These are phyloP conservation scores for Bombycilla garrulus DNA, from an alignment of 2,113 vertebrate genomes.

Conservation along the genomic window DNA sequence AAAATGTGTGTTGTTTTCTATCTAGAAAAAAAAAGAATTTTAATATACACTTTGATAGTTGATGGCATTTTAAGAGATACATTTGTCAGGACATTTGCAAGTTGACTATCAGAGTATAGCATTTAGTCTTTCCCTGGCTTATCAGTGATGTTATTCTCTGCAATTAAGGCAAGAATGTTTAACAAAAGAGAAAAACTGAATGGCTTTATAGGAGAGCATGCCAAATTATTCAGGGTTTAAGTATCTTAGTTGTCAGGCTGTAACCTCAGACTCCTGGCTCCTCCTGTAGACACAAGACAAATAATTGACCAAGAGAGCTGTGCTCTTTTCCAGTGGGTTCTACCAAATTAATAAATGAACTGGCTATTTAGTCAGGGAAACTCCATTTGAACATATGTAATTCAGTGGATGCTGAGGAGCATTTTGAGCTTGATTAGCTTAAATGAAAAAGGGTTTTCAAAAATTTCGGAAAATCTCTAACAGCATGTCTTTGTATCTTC, in stretches of 20 bases:
- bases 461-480: neutral
- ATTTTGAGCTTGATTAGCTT: neutral
- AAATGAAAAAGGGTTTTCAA: neutral
- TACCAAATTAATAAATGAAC: neutral
- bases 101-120: neutral
- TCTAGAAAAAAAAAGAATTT: neutral
- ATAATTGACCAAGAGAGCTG: neutral
- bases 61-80: neutral
- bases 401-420: neutral
- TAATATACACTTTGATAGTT: neutral
- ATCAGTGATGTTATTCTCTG: neutral
- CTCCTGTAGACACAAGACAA: neutral
- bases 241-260: neutral
- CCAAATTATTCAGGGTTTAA: neutral
- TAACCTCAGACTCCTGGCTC: neutral
- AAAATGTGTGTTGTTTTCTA: neutral
- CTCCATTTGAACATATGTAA: neutral
- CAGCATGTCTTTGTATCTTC: neutral
- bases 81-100: neutral
- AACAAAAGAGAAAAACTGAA: neutral
- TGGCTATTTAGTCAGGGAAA: neutral
- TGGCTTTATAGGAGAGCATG: neutral
- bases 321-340: neutral
- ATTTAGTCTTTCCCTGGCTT: neutral
- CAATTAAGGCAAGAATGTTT: neutral